These are phyloP conservation scores for Troides aeacus DNA, from an alignment of 2,888 invertebrate species.

Conservation along the genomic window DNA sequence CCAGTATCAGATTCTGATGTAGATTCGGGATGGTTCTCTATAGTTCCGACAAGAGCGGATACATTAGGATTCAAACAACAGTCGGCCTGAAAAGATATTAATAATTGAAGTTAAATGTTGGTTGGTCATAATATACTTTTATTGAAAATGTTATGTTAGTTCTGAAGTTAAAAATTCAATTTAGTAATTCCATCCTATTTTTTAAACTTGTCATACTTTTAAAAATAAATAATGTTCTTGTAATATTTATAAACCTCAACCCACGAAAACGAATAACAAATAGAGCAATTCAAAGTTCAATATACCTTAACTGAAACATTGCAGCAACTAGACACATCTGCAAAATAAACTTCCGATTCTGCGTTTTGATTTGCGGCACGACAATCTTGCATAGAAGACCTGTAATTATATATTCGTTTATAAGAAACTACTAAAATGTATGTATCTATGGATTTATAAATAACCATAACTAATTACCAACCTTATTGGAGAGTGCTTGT, in stretches of 20 bases:
- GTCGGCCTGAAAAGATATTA: slow-evolving; percentile 58
- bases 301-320: slow-evolving; percentile 84
- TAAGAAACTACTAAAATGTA: too few species aligned
- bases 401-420: slow-evolving; percentile 32
- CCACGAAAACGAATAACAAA: too few species aligned
- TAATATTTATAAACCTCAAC: background rate
- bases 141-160: too few species aligned
- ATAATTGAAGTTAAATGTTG: background rate
- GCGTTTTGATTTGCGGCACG: slow-evolving; percentile 79
- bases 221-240: background rate
- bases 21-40: slow-evolving; percentile 73
- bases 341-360: slow-evolving; percentile 92
- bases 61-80: slow-evolving; percentile 72
- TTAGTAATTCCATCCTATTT: background rate
- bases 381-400: slow-evolving; percentile 71
- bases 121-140: too few species aligned
- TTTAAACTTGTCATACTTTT: background rate
- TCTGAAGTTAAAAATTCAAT: background rate
- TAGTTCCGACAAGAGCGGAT: slow-evolving; percentile 72
- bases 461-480: slow-evolving; percentile 36
- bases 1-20: slow-evolving; percentile 74
- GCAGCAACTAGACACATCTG: slow-evolving; percentile 91
- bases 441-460: too few species aligned
- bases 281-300: background rate
- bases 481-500: slow-evolving; percentile 80